Conservation (phyloP, 2,797 vertebrate species). For the Anguilla marmorata region DNA sequence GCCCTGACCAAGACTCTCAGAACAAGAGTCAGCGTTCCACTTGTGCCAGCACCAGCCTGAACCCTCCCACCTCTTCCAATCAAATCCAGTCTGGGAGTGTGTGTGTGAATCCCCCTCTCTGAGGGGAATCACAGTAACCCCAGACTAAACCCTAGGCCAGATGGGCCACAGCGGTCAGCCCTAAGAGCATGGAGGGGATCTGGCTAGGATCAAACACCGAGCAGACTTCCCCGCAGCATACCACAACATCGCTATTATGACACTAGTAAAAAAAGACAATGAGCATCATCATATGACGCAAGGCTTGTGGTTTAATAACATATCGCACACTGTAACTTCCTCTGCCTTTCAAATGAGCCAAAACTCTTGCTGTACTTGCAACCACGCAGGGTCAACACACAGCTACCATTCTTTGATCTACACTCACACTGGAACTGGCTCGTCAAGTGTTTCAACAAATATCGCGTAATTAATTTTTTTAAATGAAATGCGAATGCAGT, state of each 20-base stretch:
- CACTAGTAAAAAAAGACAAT: not conserved
- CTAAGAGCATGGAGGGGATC: conserved; percentile 67
- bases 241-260: conserved; percentile 18
- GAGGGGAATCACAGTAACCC: conserved; percentile 40
- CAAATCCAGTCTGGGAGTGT: conserved; percentile 41
- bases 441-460: not conserved
- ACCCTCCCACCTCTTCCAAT: conserved; percentile 54
- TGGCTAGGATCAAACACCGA: conserved; percentile 75
- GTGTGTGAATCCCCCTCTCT: conserved; percentile 46
- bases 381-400: conserved; percentile 49
- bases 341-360: conserved; percentile 73
- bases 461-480: not conserved
- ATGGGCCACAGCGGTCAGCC: conserved; percentile 75
- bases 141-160: conserved; percentile 74
- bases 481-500: not conserved
- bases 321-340: conserved; percentile 38
- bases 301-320: not conserved
- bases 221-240: conserved; percentile 57
- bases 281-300: not conserved
- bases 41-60: conserved; percentile 53
- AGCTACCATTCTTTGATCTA: not conserved
- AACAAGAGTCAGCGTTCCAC: not conserved
- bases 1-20: conserved; percentile 3
- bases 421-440: not conserved
- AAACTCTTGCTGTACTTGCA: conserved; percentile 66